Evolutionary conservation across 2,888 invertebrate species (phyloP), one percentile per base, ranked within the genome.

Genomic region (Macaria notata): DNA sequence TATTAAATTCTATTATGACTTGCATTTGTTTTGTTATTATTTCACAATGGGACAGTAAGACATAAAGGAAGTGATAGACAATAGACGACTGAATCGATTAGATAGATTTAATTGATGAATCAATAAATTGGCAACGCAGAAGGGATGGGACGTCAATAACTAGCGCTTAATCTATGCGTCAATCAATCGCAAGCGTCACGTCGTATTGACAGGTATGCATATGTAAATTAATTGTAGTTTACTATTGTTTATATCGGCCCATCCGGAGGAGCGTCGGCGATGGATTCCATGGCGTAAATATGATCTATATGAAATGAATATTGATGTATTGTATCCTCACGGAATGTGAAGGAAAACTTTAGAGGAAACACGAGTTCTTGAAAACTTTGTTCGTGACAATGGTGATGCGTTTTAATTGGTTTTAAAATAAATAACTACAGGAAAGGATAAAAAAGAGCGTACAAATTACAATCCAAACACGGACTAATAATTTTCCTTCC

Each of bases 51-150:
- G 9, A 50, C 43, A 54, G 46, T 47, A 36, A 50, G 44, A 44
- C 30, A 43, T 46, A 31, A 43, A 66, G 76, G 78, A 78, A 76
- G 76, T 74, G 65, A 53, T 62, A 68, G 66, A 57, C 64, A 68
- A 60, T 63, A 50, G 48, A 33, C 58, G 56, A 75, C 75, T 76
- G 75, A 77, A 61, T 73, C 62, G 61, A 71, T 71, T 64, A 49
- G 46, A 48, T 30, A 47, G 36, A 41, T n/a, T 57, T 61, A 61
- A 64, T 65, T 54, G 60, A 66, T 68, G 61, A 65, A 69, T 74
- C 61, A 53, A 59, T 59, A 63, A 69, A 73, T 75, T 76, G 78
- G 78, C 74, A 75, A 68, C 68, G 69, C 62, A 54, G 62, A 65
- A 54, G 70, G 69, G 71, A 68, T 66, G 65, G 57, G 55, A 57